Evolutionary conservation across 2,888 invertebrate species (phyloP).

Genomic region (Nemotelus pantherinus): DNA sequence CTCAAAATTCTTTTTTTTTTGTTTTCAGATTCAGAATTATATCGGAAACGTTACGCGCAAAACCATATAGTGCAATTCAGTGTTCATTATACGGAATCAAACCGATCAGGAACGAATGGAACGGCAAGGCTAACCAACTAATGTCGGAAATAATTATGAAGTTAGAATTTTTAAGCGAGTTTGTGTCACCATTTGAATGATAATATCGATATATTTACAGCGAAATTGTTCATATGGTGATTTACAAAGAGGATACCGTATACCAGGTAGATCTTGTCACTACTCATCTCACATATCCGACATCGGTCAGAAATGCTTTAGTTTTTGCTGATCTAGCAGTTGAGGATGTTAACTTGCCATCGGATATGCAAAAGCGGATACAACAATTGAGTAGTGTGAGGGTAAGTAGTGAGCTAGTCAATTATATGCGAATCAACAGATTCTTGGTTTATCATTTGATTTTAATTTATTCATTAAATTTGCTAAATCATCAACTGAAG

Average conservation of each 20-base stretch:
- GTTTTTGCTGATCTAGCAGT: constrained; percentile 60
- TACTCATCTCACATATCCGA: constrained; percentile 56
- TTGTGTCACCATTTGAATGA: background rate
- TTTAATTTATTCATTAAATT: too few species aligned
- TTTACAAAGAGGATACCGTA: constrained; percentile 53
- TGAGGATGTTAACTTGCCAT: constrained; percentile 42
- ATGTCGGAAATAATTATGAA: constrained; percentile 71
- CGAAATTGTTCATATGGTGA: constrained; percentile 55
- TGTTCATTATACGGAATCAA: constrained; percentile 70
- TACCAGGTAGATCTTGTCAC: constrained; percentile 65
- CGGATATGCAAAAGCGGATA: constrained; percentile 20
- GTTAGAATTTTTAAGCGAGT: constrained; percentile 61
- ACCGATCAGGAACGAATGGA: constrained; percentile 68
- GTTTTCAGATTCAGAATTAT: constrained; percentile 66
- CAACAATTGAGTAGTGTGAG: constrained; percentile 24
- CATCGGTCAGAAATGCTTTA: constrained; percentile 65
- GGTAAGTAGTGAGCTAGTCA: background rate
- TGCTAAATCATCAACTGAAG: background rate
- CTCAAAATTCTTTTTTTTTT: background rate
- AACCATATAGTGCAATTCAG: constrained; percentile 68
- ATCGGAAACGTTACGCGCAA: constrained; percentile 63
- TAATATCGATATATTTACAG: constrained; percentile 50
- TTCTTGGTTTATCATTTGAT: too few species aligned
- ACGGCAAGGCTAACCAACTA: constrained; percentile 67
- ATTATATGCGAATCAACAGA: background rate